Evolutionary conservation across 2,113 vertebrate species (phyloP).

Genomic region (Anas platyrhynchos): DNA sequence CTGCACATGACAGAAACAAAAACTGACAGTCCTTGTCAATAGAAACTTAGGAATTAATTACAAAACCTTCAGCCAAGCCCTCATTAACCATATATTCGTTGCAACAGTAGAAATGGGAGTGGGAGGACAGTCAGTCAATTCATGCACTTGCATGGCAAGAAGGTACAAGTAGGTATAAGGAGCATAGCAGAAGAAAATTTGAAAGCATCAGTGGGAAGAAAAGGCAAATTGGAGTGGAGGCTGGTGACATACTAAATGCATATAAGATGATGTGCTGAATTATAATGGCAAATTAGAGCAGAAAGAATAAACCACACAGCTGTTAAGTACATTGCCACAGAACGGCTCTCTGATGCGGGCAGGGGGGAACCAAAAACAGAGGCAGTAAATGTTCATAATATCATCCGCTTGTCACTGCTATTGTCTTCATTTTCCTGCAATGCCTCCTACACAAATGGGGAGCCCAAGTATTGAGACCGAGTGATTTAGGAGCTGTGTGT

Average conservation of each 20-base stretch:
- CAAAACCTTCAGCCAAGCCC: not conserved
- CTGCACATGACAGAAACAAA: constrained; percentile 6
- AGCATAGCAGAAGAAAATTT: not conserved
- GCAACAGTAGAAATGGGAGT: not conserved
- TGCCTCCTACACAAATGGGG: not conserved
- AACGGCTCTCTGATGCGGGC: not conserved
- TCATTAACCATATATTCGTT: not conserved
- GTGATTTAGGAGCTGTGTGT: not conserved
- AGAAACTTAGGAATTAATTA: not conserved
- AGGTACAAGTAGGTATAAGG: not conserved
- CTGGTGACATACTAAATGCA: not conserved
- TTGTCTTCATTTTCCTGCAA: not conserved
- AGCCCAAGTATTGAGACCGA: not conserved
- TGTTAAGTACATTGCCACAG: not conserved
- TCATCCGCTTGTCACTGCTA: not conserved
- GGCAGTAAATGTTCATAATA: not conserved
- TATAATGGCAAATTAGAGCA: not conserved
- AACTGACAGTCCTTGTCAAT: not conserved
- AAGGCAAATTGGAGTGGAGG: not conserved
- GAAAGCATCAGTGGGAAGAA: not conserved
- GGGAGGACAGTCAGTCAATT: not conserved
- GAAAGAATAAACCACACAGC: not conserved
- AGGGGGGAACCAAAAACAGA: not conserved
- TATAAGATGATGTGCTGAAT: not conserved
- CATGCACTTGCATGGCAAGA: not conserved